phyloP scores from a whole-genome alignment of 2,888 invertebrate species.

The Sinelater perroti region DNA sequence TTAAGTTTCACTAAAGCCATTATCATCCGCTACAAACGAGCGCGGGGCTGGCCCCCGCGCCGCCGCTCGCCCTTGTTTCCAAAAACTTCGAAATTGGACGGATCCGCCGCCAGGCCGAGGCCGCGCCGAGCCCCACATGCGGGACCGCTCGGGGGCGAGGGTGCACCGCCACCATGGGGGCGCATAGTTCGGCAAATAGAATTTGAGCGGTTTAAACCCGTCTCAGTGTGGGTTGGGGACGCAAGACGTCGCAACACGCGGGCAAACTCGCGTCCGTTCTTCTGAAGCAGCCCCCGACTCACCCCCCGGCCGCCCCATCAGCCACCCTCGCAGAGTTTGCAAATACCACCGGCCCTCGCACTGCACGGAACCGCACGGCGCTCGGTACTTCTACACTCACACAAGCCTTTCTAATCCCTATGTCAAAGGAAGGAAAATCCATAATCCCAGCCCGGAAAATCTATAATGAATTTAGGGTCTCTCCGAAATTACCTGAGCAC shows the following conservation, averaged over 20 bases:
- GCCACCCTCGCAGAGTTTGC: conserved; percentile 45
- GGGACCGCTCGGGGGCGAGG: neutral
- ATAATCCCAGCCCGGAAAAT: conserved; percentile 50
- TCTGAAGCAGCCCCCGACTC: conserved; percentile 43
- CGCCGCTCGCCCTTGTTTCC: neutral
- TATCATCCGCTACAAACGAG: conserved; percentile 13
- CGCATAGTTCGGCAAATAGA: conserved; percentile 17
- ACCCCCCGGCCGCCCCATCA: conserved; percentile 39
- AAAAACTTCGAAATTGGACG: neutral
- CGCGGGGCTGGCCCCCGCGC: too few species aligned
- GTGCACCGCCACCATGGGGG: neutral
- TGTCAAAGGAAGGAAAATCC: conserved; percentile 54
- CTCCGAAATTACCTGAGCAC: conserved; percentile 35
- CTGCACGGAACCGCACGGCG: conserved; percentile 40
- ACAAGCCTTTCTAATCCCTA: conserved; percentile 54
- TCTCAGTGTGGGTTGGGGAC: conserved; percentile 39
- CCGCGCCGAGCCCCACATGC: too few species aligned
- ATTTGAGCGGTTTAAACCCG: conserved; percentile 37
- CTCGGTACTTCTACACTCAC: conserved; percentile 44
- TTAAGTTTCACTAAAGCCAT: conserved; percentile 21
- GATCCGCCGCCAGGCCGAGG: too few species aligned
- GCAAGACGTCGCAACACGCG: conserved; percentile 48
- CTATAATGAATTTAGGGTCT: conserved; percentile 44
- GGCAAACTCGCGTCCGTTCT: conserved; percentile 47
- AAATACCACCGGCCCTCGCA: conserved; percentile 51